A percentile compares a stretch with the other conserved stretches of the same genome.
These are phyloP conservation scores for Morus bassanus DNA, from an alignment of 2,797 vertebrate species.

Conservation along the genomic window DNA sequence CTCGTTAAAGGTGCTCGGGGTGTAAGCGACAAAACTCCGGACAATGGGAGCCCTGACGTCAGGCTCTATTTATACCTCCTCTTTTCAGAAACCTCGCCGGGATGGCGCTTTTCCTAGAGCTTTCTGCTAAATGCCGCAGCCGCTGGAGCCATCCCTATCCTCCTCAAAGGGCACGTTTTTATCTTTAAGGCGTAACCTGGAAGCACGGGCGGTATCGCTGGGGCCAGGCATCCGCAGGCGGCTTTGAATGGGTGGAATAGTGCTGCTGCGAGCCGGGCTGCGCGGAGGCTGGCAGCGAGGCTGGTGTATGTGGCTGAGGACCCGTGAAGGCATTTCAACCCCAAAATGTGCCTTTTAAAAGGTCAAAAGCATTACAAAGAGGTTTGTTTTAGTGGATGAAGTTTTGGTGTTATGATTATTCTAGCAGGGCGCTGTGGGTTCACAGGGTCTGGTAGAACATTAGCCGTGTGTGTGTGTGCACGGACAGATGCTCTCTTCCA, in stretches of 20 bases:
- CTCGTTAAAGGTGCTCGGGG: neutral
- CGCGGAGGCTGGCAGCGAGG: neutral
- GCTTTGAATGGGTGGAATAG: neutral
- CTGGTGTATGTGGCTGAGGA: neutral
- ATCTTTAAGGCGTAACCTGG: conserved; percentile 24
- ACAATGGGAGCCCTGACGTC: conserved; percentile 18
- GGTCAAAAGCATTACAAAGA: neutral
- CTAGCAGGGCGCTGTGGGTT: neutral
- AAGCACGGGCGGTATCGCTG: neutral
- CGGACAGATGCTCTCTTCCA: neutral
- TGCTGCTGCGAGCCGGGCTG: neutral
- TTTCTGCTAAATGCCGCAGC: conserved; percentile 16
- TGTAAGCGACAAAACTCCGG: neutral
- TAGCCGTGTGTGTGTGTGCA: neutral
- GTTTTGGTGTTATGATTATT: neutral
- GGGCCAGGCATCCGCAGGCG: conserved; percentile 36
- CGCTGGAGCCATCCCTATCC: neutral
- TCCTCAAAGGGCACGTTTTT: conserved; percentile 5
- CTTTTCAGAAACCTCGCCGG: conserved; percentile 28
- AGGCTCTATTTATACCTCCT: conserved; percentile 65
- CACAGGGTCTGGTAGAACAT: accelerated
- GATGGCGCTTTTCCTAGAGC: conserved; percentile 32
- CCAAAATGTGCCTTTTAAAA: neutral
- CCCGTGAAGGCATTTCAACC: neutral
- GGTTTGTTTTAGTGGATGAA: neutral